Base-by-base conservation (phyloP, 2,797 vertebrate genomes). In the Halcyon leucocephala region DNA sequence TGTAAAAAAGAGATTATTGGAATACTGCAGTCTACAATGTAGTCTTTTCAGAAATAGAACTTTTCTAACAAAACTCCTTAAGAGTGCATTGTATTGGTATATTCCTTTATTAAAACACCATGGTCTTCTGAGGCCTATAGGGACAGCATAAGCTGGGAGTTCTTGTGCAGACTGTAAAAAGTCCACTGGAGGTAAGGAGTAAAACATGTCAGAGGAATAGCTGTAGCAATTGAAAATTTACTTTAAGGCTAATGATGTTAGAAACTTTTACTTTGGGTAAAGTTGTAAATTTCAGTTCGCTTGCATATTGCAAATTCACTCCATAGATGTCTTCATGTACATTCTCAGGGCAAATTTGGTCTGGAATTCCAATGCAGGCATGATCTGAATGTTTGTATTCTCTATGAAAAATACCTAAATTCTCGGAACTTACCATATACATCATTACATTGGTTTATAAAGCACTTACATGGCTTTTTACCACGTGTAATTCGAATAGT, bases 1-100 rank as follows among this genome's bases (percentile, higher is more conserved):
- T 81, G 69, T 41, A 86, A 71, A 73, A 73, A 95, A 26, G 61
- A 86, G 31, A 74, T 85, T 93, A 71, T 86, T 95, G 82, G 64
- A 95, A 88, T 94, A 44, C 90, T 94, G 14, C 94, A 94, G 9
- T 86, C 76, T 96, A 77, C 82, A 85, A 74, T 83, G n/a, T 83
- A 96, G 95, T 94, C 92, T 95, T 95, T 95, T 92, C 93, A 96
- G 94, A 95, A 93, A 70, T 91, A 93, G 86, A 95, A 55, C 73
- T 94, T 96, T 94, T 87, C 86, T 96, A 82, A 91, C 89, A 96
- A 91, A 95, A 93, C 84, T 96, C 95, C 81, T 94, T 96, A 91
- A 90, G 92, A 96, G 95, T 93, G 16, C 72, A 74, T 96, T 25
- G 4, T 94, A 82, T 89, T 93, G 86, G 71, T 96, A 77, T 94